Evolutionary conservation across 2,113 vertebrate genomes (phyloP).

Genomic region (Toxotes jaculatrix): DNA sequence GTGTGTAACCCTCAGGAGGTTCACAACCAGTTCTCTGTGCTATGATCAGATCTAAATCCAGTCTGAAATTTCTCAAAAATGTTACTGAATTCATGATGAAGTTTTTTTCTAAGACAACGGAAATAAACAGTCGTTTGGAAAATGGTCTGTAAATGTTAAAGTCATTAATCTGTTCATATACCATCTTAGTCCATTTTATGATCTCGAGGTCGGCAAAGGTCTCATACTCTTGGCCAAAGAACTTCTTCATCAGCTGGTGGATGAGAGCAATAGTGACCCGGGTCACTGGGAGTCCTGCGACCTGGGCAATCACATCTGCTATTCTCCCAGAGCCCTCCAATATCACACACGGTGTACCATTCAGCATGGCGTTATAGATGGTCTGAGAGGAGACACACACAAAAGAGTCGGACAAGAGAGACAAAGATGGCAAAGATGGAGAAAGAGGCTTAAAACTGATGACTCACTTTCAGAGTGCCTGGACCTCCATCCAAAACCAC

Average conservation of each 20-base stretch:
- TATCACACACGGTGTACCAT: slow-evolving; percentile 92
- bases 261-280: slow-evolving; percentile 87
- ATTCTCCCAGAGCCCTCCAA: slow-evolving; percentile 94
- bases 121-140: not conserved
- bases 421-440: not conserved
- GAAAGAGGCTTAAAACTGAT: not conserved
- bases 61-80: not conserved
- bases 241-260: slow-evolving; percentile 84
- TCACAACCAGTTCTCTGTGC: not conserved
- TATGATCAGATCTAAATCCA: not conserved
- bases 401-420: not conserved
- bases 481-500: slow-evolving; percentile 96
- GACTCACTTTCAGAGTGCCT: slow-evolving; percentile 93
- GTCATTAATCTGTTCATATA: slow-evolving; percentile 52
- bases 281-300: slow-evolving; percentile 84
- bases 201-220: slow-evolving; percentile 84
- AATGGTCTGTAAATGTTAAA: not conserved
- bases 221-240: slow-evolving; percentile 87
- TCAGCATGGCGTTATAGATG: slow-evolving; percentile 91
- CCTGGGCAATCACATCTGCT: slow-evolving; percentile 93
- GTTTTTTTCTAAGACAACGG: not conserved
- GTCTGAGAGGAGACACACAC: slow-evolving; percentile 83
- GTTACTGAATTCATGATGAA: not conserved
- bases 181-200: slow-evolving; percentile 96
- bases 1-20: not conserved